Evolutionary conservation across 2,888 invertebrate species (phyloP), one percentile per base, ranked within the genome.

Genomic region (Trachelus troglodyta): DNA sequence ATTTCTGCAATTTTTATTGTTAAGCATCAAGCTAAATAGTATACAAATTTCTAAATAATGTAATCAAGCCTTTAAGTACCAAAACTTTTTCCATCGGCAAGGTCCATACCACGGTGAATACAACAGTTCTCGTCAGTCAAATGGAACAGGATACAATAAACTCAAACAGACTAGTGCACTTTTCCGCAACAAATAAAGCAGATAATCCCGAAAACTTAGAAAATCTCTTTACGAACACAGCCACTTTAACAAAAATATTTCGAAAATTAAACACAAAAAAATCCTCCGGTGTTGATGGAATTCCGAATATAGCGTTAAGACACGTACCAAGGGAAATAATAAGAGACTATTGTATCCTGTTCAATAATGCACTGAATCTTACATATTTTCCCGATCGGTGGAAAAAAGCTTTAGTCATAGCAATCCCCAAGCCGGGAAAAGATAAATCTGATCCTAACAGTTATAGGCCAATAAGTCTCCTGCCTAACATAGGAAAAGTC

Each of bases 391-490:
- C 79, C 11, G n/a, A 31, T 1, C 0, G 12, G 3, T 82, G 81
- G 81, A 81, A 80, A 79, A 73, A 11, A 3, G 82, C 83, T 0
- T 81, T 80, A 75, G 69, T 81, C 11, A 33, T 84, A 1, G 81
- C 83, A 6, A 79, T 83, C 3, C 68, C 69, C 1, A 83, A 83
- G 76, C 78, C 76, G 69, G 77, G 73, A 3, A 83, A 85, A 77
- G 33, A 68, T 11, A 73, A 75, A 4, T 34, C 73, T 0, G 74
- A 79, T 23, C 77, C 81, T 9, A 12, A 79, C 2, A 83, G 80
- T 69, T 83, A 85, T 34, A 30, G 80, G 3, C 83, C 82, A 12
- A 85, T 85, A 23, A 83, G 85, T 40, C 75, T 85, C 11, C 76
- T 80, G 23, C 79, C 80, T 40, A 35, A 75, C 69, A 37, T 81